These are phyloP conservation scores for Pampus argenteus DNA, from an alignment of 2,797 vertebrate genomes.

Conservation along the genomic window DNA sequence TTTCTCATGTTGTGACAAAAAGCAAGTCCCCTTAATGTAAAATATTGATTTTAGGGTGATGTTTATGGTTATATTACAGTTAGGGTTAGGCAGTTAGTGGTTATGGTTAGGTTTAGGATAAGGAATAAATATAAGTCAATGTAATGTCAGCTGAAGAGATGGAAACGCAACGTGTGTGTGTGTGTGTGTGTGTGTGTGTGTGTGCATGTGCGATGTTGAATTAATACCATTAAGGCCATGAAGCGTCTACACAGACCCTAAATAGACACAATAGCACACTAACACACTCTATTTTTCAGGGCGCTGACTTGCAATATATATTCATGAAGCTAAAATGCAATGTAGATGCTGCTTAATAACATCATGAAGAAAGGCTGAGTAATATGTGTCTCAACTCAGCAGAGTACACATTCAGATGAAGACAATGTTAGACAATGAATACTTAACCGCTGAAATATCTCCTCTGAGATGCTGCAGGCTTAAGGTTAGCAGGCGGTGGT, in stretches of 20 bases:
- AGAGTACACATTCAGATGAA: constrained; percentile 30
- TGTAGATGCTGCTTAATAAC: constrained; percentile 57
- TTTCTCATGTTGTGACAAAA: too few relatives aligned
- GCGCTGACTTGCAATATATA: constrained; percentile 70
- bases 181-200: constrained; percentile 23
- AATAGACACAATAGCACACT: constrained; percentile 60
- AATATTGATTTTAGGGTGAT: too few relatives aligned
- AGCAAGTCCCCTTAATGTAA: too few relatives aligned
- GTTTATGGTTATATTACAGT: too few relatives aligned
- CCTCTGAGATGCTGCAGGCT: constrained; percentile 31
- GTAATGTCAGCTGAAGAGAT: too few relatives aligned
- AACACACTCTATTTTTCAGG: constrained; percentile 69
- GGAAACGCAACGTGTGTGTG: too few relatives aligned
- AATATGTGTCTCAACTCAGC: constrained; percentile 43
- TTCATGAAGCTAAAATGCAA: constrained; percentile 68
- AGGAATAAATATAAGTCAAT: too few relatives aligned
- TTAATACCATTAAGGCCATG: constrained; percentile 54
- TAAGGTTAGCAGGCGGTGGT: neutral
- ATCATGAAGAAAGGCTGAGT: constrained; percentile 47
- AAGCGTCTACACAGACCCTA: constrained; percentile 49
- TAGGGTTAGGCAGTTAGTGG: too few relatives aligned
- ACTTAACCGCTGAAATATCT: constrained; percentile 33
- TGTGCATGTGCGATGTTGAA: constrained; percentile 33
- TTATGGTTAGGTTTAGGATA: too few relatives aligned
- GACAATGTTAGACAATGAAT: constrained; percentile 37